Evolutionary conservation across 2,888 invertebrate genomes (phyloP), one percentile per base, ranked within the genome.

Genomic region (Phorcus lineatus): DNA sequence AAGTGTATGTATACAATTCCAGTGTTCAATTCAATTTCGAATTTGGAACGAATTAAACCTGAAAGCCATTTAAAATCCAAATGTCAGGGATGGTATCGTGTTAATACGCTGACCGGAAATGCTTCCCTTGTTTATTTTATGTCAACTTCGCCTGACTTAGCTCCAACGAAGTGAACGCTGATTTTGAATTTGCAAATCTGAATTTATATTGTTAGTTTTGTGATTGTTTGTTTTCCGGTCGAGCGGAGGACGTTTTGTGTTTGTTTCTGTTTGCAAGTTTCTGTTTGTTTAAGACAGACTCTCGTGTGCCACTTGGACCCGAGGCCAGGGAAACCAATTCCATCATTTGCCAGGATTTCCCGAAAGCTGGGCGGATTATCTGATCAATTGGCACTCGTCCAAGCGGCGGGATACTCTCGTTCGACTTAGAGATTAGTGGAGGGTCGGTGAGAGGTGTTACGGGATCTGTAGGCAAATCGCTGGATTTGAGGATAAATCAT

Each of bases 261-360:
- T 62, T 62, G 28, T 28, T 24, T 16, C 16, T 62, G 62, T 28
- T 62, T 28, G 62, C 24, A 62, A 16, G 62, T 62, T 62, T 24
- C 11, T 62, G 62, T 62, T 62, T 62, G 28, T 62, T 16, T 28
- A 62, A 17, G 62, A 62, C 2, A 28, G 16, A 11, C 62, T 62
- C 57, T 62, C 62, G 62, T 62, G 62, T 62, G 62, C 28, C 62
- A 24, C 17, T 9, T 22, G 24, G 24, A 28, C 28, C 62, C 62
- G 62, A n/a, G 62, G 62, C 28, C 62, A 62, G 24, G 47, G 16
- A 62, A 62, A 62, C 62, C 62, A 28, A 62, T 62, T 62, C 62
- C 62, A 62, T 62, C 2, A 62, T 28, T 9, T 28, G 28, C 24
- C 24, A 16, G 62, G 17, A 28, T 62, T 28, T 17, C n/a, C 62